Percentiles rank a stretch among this genome's conserved stretches.
These are phyloP conservation scores for Dromius quadrimaculatus DNA, from an alignment of 2,888 invertebrate species.

Conservation along the genomic window DNA sequence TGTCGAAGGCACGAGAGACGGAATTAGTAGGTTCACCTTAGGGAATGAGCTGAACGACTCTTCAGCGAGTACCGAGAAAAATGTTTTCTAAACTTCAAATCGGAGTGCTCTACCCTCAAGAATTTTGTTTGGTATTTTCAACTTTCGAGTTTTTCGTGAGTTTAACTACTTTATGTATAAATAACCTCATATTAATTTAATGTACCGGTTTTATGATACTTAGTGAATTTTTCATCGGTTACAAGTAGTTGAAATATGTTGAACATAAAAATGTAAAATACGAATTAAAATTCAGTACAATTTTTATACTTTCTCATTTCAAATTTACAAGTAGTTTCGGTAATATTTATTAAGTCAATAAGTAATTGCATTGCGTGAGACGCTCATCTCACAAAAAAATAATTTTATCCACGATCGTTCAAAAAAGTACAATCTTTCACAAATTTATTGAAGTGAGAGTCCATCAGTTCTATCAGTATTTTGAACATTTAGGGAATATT, in stretches of 20 bases:
- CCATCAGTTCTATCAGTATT: no score
- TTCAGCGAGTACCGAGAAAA: slow-evolving; percentile 29
- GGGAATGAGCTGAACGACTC: slow-evolving; percentile 23
- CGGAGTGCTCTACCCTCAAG: slow-evolving; percentile 1
- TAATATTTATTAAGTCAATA: no score
- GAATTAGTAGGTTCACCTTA: slow-evolving; percentile 16
- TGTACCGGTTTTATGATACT: background rate
- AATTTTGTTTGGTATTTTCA: slow-evolving; percentile 10
- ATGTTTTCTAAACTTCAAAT: slow-evolving; percentile 24
- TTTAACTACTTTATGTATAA: slow-evolving; percentile 11
- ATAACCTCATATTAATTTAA: slow-evolving; percentile 5
- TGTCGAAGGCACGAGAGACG: no score
- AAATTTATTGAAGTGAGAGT: no score
- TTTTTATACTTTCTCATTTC: no score
- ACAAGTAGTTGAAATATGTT: background rate
- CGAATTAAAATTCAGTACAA: background rate
- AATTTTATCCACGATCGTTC: no score
- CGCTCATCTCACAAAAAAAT: no score
- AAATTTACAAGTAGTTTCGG: no score
- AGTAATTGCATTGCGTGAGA: no score
- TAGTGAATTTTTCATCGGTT: background rate
- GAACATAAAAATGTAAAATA: background rate
- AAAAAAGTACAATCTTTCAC: no score
- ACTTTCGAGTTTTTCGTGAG: background rate
- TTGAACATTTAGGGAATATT: no score